Percentiles rank a stretch among this genome's conserved stretches.
These are phyloP conservation scores for Mormyrops attenuatus DNA, from an alignment of 2,797 vertebrate species.

Conservation along the genomic window DNA sequence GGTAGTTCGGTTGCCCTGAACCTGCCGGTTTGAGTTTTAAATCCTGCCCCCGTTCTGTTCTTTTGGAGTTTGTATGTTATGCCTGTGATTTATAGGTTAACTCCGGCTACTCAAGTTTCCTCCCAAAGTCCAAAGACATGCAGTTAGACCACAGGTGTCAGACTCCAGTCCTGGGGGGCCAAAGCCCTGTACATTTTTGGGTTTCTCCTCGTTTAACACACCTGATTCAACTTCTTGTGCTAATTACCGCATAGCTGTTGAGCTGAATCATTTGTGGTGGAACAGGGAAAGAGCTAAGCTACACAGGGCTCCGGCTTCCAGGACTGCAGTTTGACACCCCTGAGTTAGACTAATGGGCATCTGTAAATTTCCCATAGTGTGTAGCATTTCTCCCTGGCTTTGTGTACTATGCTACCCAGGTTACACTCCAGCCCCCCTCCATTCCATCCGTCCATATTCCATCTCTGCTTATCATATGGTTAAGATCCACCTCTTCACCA, in stretches of 20 bases:
- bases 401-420: neutral
- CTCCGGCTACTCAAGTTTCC: neutral
- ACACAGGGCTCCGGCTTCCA: too few species aligned
- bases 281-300: too few species aligned
- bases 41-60: neutral
- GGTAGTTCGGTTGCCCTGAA: neutral
- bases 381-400: neutral
- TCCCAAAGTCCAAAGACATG: neutral
- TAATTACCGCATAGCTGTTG: too few species aligned
- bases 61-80: neutral
- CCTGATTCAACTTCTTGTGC: too few species aligned
- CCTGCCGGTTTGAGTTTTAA: neutral
- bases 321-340: too few species aligned
- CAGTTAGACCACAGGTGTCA: neutral
- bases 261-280: too few species aligned
- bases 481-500: neutral
- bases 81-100: neutral
- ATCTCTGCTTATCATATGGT: neutral
- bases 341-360: neutral
- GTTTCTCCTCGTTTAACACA: too few species aligned
- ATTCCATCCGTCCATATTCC: neutral
- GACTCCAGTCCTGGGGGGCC: too few species aligned
- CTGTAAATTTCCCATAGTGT: neutral
- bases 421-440: neutral
- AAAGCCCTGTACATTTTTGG: too few species aligned